Evolutionary conservation across 2,888 invertebrate species (phyloP), one percentile per base, ranked within the genome.

Genomic region (Holacanthella duospinosa): DNA sequence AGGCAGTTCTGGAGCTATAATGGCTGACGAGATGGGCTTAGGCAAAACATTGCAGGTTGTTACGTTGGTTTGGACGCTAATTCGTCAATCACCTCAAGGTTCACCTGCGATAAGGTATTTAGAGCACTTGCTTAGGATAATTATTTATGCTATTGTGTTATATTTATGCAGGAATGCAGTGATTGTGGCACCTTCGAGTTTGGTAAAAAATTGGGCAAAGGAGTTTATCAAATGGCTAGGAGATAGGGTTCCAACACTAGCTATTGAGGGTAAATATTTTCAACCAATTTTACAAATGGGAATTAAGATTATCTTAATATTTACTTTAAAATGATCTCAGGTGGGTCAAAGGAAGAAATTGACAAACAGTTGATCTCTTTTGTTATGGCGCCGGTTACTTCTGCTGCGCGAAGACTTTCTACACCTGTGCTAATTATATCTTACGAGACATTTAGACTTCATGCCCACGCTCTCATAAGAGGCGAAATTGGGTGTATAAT

Each of bases 201-300:
- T 99, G 68, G 99, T 99, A 0, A 96, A 94, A 79, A 99, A 99
- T 78, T 99, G 99, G 99, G 90, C 90, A 75, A 97, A 96, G 78
- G 99, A 99, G 79, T 94, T 99, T 71, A 83, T 85, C 60, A 99
- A 99, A 79, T 99, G 99, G 99, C 79, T 99, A 1, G 87, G 86
- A 1, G 87, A 86, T 26, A 83, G 92, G 65, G 83, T 94, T 29
- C 85, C 85, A 74, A 85, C 89, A 9, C 75, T 93, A 62, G 75
- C 76, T 2, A 76, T 78, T 72, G 79, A 76, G 74, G 48, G 48
- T 48, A n/a, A 9, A 16, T 36, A n/a, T n/a, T n/a, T n/a, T n/a
- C n/a, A n/a, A n/a, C n/a, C n/a, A n/a, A n/a, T n/a, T n/a, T n/a
- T n/a, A n/a, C n/a, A n/a, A n/a, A n/a, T n/a, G n/a, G n/a, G n/a